Percentiles rank a stretch among this genome's conserved stretches.
Evolutionary conservation across 2,888 invertebrate genomes (phyloP).

Genomic region (Microplitis manilae): DNA sequence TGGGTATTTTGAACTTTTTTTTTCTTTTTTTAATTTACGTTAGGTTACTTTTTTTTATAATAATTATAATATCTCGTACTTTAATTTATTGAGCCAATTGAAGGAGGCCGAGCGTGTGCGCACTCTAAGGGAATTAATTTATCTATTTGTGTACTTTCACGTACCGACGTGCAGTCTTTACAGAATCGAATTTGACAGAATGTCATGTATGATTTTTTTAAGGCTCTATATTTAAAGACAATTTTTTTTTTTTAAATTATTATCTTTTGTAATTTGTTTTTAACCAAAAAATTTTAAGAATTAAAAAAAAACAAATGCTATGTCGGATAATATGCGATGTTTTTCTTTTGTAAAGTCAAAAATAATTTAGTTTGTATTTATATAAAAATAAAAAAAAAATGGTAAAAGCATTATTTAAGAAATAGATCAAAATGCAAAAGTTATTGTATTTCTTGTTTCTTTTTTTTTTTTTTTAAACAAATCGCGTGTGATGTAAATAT

Average conservation of each 20-base stretch:
- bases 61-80: slow-evolving; percentile 52
- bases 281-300: not conserved
- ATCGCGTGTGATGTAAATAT: slow-evolving; percentile 46
- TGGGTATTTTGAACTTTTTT: slow-evolving; percentile 49
- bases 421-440: slow-evolving; percentile 17
- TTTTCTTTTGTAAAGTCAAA: slow-evolving; percentile 21
- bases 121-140: slow-evolving; percentile 41
- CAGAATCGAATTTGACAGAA: slow-evolving; percentile 37
- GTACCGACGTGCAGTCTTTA: slow-evolving; percentile 45
- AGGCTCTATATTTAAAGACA: slow-evolving; percentile 22
- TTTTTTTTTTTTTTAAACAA: slow-evolving; percentile 22
- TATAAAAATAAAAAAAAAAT: slow-evolving; percentile 9
- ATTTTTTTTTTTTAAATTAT: not conserved
- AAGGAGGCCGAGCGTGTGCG: slow-evolving; percentile 55
- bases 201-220: slow-evolving; percentile 30
- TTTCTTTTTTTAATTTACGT: slow-evolving; percentile 29
- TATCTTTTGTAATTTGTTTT: not conserved
- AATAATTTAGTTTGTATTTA: slow-evolving; percentile 9
- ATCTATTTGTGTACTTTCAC: slow-evolving; percentile 35
- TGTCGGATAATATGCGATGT: slow-evolving; percentile 13
- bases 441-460: slow-evolving; percentile 1
- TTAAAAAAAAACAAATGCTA: slow-evolving; percentile 14
- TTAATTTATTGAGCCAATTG: slow-evolving; percentile 66
- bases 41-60: slow-evolving; percentile 25
- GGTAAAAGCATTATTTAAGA: slow-evolving; percentile 26